Evolutionary conservation across 2,113 vertebrate genomes (phyloP), one percentile per base, ranked within the genome.

Genomic region (Zootoca vivipara): DNA sequence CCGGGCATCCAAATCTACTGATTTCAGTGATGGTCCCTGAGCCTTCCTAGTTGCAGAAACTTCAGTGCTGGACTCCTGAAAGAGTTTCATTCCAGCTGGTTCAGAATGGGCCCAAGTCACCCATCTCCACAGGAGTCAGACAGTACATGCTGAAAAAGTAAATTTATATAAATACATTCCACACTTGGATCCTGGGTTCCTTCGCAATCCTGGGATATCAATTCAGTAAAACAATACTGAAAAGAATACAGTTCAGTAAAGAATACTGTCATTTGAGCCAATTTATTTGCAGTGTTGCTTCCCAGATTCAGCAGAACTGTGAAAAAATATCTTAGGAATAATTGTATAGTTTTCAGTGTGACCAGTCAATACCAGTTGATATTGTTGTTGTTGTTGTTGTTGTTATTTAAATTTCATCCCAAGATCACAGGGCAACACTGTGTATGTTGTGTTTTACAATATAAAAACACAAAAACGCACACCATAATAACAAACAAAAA

Each of bases 71-170:
- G 5, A 56, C 42, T 33, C 70, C 10, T 22, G 35, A 35, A 22
- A 75, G 26, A 64, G 56, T 42, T 38, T 15, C 72, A 28, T 62
- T 75, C 75, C 46, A 74, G 52, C 22, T 40, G 52, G 46, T 67
- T 38, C 28, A 79, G 30, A 35, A 81, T 22, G 18, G 20, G 18
- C 2, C 30, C 16, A n/a, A 35, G 22, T 4, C 97, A 85, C 65
- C 69, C 15, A 2, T 26, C 18, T 56, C 33, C 9, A 15, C 16
- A 6, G 72, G 12, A 24, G n/a, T 75, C 26, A 9, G 1, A 38
- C 40, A 16, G 3, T 52, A 4, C 22, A 33, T 62, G 20, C 62
- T 40, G 38, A 20, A 38, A 35, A 38, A 74, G 4, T n/a, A 46
- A 46, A 15, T 65, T 4, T 33, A 0, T 78, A 42, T 22, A 67